Conservation (phyloP, 1,140 invertebrate genomes). For the Protaetia brevitarsis region DNA sequence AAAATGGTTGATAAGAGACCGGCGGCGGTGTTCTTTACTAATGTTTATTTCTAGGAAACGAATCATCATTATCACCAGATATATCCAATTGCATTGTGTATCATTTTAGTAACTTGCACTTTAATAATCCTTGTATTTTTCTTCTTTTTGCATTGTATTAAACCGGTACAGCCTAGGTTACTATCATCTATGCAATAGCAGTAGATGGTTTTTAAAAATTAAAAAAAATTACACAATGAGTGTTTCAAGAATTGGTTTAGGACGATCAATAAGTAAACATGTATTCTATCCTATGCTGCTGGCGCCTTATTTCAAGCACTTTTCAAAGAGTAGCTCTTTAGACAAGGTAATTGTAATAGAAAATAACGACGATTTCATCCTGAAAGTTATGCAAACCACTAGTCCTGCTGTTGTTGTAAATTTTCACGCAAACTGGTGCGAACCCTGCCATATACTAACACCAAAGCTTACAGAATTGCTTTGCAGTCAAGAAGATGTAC, state of each 20-base stretch:
- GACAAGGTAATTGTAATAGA: constrained; percentile 56
- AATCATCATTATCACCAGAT: constrained; percentile 58
- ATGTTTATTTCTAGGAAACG: constrained; percentile 53
- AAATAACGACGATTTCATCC: constrained; percentile 57
- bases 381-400: constrained; percentile 75
- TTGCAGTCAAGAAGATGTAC: constrained; percentile 70
- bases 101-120: constrained; percentile 51
- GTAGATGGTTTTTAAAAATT: neutral
- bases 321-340: constrained; percentile 33
- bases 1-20: neutral
- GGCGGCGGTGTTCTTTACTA: neutral
- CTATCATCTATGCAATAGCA: constrained; percentile 34
- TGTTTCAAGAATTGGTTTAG: constrained; percentile 27
- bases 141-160: constrained; percentile 53
- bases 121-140: constrained; percentile 51
- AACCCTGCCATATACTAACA: constrained; percentile 91
- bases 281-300: constrained; percentile 43
- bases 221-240: constrained; percentile 24
- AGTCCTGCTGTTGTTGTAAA: constrained; percentile 83
- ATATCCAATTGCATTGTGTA: constrained; percentile 53
- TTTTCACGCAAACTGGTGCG: constrained; percentile 91
- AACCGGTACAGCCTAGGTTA: constrained; percentile 48
- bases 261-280: constrained; percentile 17
- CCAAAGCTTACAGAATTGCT: constrained; percentile 84
- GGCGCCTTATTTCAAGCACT: constrained; percentile 43